Conservation (phyloP, 2,797 vertebrate genomes). For the Lutra lutra region DNA sequence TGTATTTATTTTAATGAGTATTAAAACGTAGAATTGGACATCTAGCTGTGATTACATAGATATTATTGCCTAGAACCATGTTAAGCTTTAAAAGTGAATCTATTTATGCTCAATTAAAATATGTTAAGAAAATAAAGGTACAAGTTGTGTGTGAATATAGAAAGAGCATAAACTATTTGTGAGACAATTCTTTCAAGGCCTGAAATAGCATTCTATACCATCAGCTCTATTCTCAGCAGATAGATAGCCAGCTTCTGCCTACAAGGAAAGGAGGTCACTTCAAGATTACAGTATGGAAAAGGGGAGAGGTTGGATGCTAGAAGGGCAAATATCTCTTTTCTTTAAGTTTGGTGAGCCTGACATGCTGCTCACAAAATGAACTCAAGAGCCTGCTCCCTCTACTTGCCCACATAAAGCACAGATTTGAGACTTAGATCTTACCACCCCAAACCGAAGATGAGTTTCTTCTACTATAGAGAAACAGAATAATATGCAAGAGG, state of each 20-base stretch:
- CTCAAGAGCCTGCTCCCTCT: background rate
- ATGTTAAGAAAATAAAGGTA: constrained; percentile 6
- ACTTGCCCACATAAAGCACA: background rate
- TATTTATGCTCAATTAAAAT: background rate
- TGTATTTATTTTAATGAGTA: constrained; percentile 1
- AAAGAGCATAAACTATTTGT: background rate
- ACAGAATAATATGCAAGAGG: no score
- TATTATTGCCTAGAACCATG: background rate
- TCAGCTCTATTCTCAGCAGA: background rate
- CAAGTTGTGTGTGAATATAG: background rate
- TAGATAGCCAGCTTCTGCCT: background rate
- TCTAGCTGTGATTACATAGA: background rate
- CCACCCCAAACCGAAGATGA: background rate
- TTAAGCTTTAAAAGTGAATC: background rate
- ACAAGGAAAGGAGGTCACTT: background rate
- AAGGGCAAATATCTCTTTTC: background rate
- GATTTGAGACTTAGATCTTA: background rate
- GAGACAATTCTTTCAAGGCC: background rate
- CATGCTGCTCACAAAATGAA: background rate
- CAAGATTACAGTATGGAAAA: background rate
- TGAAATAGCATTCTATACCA: background rate
- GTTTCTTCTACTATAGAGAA: background rate
- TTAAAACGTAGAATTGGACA: background rate
- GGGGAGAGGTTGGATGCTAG: accelerated
- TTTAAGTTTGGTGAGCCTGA: background rate